Conservation (phyloP, 2,797 vertebrate genomes). For the Liasis olivaceus region DNA sequence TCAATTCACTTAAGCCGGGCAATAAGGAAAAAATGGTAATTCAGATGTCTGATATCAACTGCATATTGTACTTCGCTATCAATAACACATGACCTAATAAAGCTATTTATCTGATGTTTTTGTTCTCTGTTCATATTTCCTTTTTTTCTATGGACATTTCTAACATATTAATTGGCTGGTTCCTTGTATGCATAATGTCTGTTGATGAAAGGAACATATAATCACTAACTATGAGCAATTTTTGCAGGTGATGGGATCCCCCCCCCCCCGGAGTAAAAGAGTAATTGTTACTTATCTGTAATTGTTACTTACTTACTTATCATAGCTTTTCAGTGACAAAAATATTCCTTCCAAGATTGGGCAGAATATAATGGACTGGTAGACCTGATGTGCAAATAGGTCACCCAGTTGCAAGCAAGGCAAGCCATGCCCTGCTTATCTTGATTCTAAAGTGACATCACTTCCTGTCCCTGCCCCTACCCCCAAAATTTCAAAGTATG, state of each 20-base stretch:
- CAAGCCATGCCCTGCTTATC: not conserved
- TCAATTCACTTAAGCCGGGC: not conserved
- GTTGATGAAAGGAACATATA: not conserved
- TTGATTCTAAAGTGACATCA: not conserved
- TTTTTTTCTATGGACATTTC: not conserved
- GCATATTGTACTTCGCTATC: not conserved
- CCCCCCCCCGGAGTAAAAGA: not conserved
- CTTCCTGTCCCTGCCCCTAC: not conserved
- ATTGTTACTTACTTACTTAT: not conserved
- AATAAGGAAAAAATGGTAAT: not conserved
- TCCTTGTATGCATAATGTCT: not conserved
- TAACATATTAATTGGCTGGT: not conserved
- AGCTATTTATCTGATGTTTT: not conserved
- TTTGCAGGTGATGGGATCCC: not conserved
- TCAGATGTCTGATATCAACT: slow-evolving; percentile 1
- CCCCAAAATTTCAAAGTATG: not conserved
- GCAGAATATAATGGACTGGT: not conserved
- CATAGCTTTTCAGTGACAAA: not conserved
- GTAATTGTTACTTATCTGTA: not conserved
- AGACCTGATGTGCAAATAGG: not conserved
- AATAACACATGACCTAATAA: not conserved
- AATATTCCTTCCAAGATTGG: not conserved
- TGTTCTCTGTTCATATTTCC: not conserved
- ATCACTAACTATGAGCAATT: not conserved
- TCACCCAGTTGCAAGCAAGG: not conserved